These are phyloP conservation scores for Turdus rufiventris DNA, from an alignment of 2,113 vertebrate genomes.

Conservation along the genomic window DNA sequence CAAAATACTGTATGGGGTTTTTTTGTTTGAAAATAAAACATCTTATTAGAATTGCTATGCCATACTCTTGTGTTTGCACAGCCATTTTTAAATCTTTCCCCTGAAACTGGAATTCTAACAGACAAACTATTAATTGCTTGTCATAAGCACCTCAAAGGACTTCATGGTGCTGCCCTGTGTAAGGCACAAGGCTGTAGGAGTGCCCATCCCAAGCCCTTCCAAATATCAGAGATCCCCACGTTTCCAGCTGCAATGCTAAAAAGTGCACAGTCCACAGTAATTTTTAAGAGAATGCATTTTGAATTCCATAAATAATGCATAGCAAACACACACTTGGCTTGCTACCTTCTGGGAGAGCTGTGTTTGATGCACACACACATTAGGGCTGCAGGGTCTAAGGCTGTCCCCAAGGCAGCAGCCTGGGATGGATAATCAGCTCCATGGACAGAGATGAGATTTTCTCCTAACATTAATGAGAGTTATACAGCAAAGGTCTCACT, in stretches of 20 bases:
- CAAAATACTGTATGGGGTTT: background rate
- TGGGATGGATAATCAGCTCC: slow-evolving; percentile 47
- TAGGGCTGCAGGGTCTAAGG: slow-evolving; percentile 25
- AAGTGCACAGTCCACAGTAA: slow-evolving; percentile 36
- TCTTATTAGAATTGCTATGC: background rate
- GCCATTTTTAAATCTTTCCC: background rate
- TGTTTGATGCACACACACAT: background rate
- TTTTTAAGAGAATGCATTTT: slow-evolving; percentile 46
- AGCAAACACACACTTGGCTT: slow-evolving; percentile 7
- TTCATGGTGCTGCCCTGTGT: background rate
- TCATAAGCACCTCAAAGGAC: background rate
- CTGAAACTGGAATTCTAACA: background rate
- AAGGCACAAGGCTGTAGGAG: background rate
- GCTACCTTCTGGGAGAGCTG: slow-evolving; percentile 5
- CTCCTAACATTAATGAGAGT: background rate
- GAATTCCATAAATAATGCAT: slow-evolving; percentile 60
- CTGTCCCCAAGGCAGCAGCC: slow-evolving; percentile 3
- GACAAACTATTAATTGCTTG: background rate
- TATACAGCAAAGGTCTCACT: background rate
- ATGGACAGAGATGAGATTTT: background rate
- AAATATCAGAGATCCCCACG: background rate
- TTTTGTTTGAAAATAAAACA: background rate
- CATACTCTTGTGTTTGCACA: accelerated
- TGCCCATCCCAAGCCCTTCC: background rate
- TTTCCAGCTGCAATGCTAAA: background rate